These are phyloP conservation scores for Drosophila flavopinicola DNA, from an alignment of 2,888 invertebrate species.

Conservation along the genomic window DNA sequence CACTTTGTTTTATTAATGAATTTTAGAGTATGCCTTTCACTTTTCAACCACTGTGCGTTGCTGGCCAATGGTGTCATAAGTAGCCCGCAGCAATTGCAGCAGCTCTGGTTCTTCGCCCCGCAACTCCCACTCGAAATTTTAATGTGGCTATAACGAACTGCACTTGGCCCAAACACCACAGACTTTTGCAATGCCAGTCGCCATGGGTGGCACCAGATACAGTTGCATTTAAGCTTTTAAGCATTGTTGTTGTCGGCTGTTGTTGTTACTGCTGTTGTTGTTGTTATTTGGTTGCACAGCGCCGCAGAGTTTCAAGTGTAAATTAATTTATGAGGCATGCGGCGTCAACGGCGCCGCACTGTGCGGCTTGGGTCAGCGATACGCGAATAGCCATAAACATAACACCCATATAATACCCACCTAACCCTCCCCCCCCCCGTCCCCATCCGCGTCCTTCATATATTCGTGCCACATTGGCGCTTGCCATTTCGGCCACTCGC, in stretches of 20 bases:
- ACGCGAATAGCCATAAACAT: conserved; percentile 13
- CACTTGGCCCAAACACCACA: conserved; percentile 50
- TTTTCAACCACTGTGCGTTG: conserved; percentile 17
- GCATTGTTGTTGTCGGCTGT: conserved; percentile 40
- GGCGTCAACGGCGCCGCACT: conserved; percentile 64
- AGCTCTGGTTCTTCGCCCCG: not conserved
- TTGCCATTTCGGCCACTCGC: conserved; percentile 36
- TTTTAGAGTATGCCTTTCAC: not conserved
- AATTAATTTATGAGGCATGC: conserved; percentile 77
- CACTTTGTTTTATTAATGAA: too few relatives aligned
- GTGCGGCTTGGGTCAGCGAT: conserved; percentile 50
- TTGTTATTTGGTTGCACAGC: conserved; percentile 46
- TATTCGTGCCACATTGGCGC: not conserved
- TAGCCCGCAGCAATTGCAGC: conserved; percentile 3
- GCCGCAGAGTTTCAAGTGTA: conserved; percentile 73
- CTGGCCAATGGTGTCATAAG: conserved; percentile 4
- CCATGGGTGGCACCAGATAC: conserved; percentile 60
- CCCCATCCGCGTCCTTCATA: not conserved
- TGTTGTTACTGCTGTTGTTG: conserved; percentile 31
- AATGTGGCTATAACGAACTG: conserved; percentile 56
- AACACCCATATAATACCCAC: conserved; percentile 2
- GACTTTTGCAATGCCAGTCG: conserved; percentile 45
- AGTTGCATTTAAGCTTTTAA: conserved; percentile 56
- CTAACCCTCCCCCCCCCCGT: too few relatives aligned
- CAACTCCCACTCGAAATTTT: conserved; percentile 21